Evolutionary conservation across 2,113 vertebrate species (phyloP).

Genomic region (Willisornis vidua): DNA sequence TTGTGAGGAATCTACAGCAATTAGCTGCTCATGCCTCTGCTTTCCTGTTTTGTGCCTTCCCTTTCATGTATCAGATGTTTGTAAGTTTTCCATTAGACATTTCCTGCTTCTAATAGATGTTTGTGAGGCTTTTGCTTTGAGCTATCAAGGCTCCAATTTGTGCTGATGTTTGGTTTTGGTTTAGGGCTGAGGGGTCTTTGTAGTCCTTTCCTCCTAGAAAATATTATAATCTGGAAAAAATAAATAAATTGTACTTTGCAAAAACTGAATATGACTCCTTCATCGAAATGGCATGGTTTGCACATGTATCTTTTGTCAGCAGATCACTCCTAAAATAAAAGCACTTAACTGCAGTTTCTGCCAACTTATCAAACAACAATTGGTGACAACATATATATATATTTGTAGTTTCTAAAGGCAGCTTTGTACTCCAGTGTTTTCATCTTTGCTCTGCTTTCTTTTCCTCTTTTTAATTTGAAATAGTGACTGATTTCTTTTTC

Average conservation of each 20-base stretch:
- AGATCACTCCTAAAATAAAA: conserved; percentile 55
- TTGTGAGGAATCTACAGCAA: conserved; percentile 67
- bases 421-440: conserved; percentile 41
- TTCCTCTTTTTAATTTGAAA: conserved; percentile 29
- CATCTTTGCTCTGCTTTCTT: not conserved
- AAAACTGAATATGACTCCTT: conserved; percentile 44
- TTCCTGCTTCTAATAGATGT: conserved; percentile 76
- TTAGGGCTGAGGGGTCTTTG: conserved; percentile 52
- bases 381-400: conserved; percentile 36
- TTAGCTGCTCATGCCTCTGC: conserved; percentile 73
- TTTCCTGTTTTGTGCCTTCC: conserved; percentile 70
- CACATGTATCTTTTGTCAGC: conserved; percentile 54
- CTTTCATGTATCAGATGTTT: conserved; percentile 77
- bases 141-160: conserved; percentile 68
- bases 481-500: conserved; percentile 35
- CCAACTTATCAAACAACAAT: conserved; percentile 45
- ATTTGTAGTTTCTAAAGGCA: conserved; percentile 29
- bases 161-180: conserved; percentile 65
- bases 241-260: conserved; percentile 53
- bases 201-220: conserved; percentile 58
- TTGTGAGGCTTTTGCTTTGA: conserved; percentile 70
- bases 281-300: conserved; percentile 42
- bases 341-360: conserved; percentile 47
- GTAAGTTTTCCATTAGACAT: conserved; percentile 76
- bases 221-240: conserved; percentile 58